Evolutionary conservation across 2,797 vertebrate genomes (phyloP).

Genomic region (Pithecia hirsuta): DNA sequence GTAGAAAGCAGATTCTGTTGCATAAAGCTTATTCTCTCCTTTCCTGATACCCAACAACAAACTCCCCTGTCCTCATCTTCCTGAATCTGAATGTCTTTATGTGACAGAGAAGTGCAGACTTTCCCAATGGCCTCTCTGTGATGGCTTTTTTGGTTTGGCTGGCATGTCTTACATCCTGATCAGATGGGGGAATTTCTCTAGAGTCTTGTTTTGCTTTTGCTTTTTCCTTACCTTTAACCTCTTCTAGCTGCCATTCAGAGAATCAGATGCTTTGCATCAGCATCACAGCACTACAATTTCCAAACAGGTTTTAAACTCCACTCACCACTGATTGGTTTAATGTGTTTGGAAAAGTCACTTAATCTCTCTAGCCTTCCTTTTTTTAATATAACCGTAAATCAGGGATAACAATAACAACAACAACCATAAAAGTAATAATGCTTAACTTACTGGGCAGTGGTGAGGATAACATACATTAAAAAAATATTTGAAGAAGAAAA

Average conservation of each 20-base stretch:
- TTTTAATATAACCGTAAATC: neutral
- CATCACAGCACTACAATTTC: neutral
- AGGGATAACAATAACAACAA: neutral
- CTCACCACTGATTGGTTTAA: neutral
- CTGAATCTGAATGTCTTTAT: rapidly evolving
- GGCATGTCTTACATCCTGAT: neutral
- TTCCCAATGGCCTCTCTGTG: neutral
- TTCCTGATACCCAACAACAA: neutral
- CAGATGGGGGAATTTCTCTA: neutral
- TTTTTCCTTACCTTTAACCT: neutral
- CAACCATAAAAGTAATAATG: neutral
- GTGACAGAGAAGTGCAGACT: neutral
- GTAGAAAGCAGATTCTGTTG: neutral
- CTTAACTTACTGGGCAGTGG: neutral
- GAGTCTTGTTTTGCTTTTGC: neutral
- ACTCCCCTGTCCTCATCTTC: neutral
- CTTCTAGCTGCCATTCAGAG: neutral
- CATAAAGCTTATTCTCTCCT: neutral
- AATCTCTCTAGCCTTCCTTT: neutral
- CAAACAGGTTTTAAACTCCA: neutral
- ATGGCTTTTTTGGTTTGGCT: neutral
- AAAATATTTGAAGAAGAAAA: neutral
- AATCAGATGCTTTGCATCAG: neutral
- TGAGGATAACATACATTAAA: neutral
- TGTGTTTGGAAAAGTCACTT: neutral